phyloP scores from a whole-genome alignment of 1,140 invertebrate genomes.

The Leguminivora glycinivorella region DNA sequence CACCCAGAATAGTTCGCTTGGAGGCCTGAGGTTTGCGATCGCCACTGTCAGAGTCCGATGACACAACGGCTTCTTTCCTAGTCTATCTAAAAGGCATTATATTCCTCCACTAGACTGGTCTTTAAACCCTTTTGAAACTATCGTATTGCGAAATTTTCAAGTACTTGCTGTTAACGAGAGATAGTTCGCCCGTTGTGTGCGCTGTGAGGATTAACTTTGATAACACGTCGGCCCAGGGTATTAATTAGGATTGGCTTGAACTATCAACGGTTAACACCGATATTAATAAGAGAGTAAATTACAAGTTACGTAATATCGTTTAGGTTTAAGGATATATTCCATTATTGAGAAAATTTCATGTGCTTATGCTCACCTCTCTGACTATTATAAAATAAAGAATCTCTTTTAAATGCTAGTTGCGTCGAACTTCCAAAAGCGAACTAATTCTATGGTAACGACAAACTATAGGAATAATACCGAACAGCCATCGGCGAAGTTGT shows the following conservation, averaged over 20 bases:
- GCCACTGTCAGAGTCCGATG: constrained; percentile 42
- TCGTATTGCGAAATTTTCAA: background rate
- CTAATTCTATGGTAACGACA: background rate
- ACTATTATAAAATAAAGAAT: background rate
- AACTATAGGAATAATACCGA: too few species aligned
- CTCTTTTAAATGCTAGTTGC: background rate
- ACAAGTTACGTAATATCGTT: background rate
- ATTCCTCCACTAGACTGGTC: background rate
- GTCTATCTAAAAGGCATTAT: constrained; percentile 30
- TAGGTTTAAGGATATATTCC: background rate
- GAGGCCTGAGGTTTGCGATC: constrained; percentile 45
- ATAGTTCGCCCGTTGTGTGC: background rate
- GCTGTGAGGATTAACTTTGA: background rate
- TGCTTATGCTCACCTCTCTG: too few species aligned
- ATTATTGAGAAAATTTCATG: background rate
- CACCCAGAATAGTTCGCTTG: constrained; percentile 2
- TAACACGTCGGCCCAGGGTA: background rate
- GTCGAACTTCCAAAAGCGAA: background rate
- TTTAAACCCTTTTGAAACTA: background rate
- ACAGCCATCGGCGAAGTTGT: too few species aligned
- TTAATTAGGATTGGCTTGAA: background rate
- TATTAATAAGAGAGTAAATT: background rate
- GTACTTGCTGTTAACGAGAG: constrained; percentile 6
- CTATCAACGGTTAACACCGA: background rate
- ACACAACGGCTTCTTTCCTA: constrained; percentile 41